Base-by-base conservation (phyloP, 2,113 vertebrate genomes). In the Globicephala melas region DNA sequence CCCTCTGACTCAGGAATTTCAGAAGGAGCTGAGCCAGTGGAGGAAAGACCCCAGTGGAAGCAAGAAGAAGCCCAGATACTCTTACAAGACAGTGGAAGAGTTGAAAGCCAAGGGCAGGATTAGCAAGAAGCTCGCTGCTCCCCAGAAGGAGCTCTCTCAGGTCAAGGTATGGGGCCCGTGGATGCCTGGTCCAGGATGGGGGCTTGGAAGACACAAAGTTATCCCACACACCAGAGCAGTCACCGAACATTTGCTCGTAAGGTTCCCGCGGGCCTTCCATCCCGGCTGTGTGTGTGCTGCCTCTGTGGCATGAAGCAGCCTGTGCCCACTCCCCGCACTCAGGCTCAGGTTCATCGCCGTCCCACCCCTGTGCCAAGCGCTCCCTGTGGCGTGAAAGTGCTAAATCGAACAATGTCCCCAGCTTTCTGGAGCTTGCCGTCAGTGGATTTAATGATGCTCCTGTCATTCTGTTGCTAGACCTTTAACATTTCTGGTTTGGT, bases 1-100 rank as follows among this genome's bases (percentile, higher is more conserved):
- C 21, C 8, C 92, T 82, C 62, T 94, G 3, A 8, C 96, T 1
- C 81, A 99, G 99, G 99, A 99, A 47, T 99, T 99, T 96, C 99
- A 99, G 94, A 99, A 99, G 95, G 99, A 99, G 97, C 98, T 99
- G 82, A 99, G 99, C 71, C 99, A 99, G 95, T 99, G 99, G 99
- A 98, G 99, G 83, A 99, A 99, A 94, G 99, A 99, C 97, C 99
- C 99, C 0, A 98, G 98, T 0, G 99, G 97, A 63, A 99, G 98
- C 94, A 99, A 99, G 98, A 99, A 99, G 93, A 99, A 99, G 96
- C 99, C 99, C 2, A 99, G 99, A 87, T 99, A 99, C 96, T 99
- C 99, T 12, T 99, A 99, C 88, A 99, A 99, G 97, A 99, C 99
- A 0, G 99, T 99, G 82, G 99, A 99, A 23, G 99, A 99, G 94